phyloP scores from a whole-genome alignment of 2,113 vertebrate species.

The Gymnocephalus cernua region DNA sequence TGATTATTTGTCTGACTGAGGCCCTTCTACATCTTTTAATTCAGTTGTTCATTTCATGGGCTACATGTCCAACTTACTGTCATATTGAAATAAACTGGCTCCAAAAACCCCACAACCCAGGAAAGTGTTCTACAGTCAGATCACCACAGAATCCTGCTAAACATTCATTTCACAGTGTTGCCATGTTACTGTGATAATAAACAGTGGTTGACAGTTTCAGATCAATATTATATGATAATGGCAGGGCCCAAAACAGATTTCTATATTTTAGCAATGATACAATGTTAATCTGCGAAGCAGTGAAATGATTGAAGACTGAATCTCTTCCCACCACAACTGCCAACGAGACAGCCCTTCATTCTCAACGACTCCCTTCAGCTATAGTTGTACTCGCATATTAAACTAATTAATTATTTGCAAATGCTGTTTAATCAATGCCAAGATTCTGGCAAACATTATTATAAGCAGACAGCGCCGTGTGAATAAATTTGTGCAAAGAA shows the following conservation, averaged over 20 bases:
- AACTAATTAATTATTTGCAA: constrained; percentile 74
- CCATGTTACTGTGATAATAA: background rate
- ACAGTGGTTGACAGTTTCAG: background rate
- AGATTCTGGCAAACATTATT: constrained; percentile 72
- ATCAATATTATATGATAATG: constrained; percentile 10
- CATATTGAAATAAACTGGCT: background rate
- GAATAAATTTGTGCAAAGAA: constrained; percentile 66
- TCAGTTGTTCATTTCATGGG: background rate
- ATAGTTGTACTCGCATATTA: constrained; percentile 49
- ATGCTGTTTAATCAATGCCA: constrained; percentile 73
- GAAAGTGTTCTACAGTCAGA: background rate
- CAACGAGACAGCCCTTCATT: constrained; percentile 43
- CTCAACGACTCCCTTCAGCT: constrained; percentile 27
- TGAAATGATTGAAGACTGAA: constrained; percentile 19
- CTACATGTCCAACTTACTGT: background rate
- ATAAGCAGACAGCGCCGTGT: constrained; percentile 47
- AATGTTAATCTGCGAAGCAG: constrained; percentile 23
- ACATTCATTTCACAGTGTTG: background rate
- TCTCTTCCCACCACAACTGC: constrained; percentile 24
- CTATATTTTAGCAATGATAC: background rate
- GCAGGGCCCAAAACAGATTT: background rate
- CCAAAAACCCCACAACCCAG: background rate
- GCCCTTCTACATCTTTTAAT: background rate
- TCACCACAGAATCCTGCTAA: background rate
- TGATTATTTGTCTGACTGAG: background rate